Conservation (phyloP, 2,888 invertebrate genomes). For the Sepiola atlantica region DNA sequence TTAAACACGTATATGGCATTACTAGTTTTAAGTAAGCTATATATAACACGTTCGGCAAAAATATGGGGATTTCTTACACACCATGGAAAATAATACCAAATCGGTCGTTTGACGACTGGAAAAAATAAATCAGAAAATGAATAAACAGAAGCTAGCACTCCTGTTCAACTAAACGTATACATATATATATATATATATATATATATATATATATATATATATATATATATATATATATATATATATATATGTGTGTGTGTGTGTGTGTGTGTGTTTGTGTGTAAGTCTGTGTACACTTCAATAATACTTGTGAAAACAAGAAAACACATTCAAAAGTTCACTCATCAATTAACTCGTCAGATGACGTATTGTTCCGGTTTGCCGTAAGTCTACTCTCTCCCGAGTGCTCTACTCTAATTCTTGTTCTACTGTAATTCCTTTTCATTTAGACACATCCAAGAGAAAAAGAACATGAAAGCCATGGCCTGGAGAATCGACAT, state of each 20-base stretch:
- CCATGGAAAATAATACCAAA: too few relatives aligned
- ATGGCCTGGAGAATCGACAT: constrained; percentile 67
- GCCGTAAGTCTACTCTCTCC: neutral
- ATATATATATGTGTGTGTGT: neutral
- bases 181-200: constrained; percentile 44
- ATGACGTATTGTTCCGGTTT: neutral
- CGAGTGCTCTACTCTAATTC: too few relatives aligned
- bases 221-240: neutral
- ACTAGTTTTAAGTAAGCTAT: too few relatives aligned
- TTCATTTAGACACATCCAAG: constrained; percentile 58
- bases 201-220: constrained; percentile 23
- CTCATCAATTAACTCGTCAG: too few relatives aligned
- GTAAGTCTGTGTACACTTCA: neutral
- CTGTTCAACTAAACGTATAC: neutral
- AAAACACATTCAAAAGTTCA: too few relatives aligned
- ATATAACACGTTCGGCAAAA: too few relatives aligned
- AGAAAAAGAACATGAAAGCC: constrained; percentile 63
- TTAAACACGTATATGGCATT: too few relatives aligned
- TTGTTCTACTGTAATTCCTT: too few relatives aligned
- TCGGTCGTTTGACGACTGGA: too few relatives aligned
- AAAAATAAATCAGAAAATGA: too few relatives aligned
- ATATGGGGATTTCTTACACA: too few relatives aligned
- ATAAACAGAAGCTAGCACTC: too few relatives aligned
- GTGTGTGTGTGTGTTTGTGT: neutral
- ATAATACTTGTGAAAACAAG: neutral